Conservation (phyloP, 37 sponge, comb jelly and placozoan genomes). For the Chondrilla cf. caribensis region DNA sequence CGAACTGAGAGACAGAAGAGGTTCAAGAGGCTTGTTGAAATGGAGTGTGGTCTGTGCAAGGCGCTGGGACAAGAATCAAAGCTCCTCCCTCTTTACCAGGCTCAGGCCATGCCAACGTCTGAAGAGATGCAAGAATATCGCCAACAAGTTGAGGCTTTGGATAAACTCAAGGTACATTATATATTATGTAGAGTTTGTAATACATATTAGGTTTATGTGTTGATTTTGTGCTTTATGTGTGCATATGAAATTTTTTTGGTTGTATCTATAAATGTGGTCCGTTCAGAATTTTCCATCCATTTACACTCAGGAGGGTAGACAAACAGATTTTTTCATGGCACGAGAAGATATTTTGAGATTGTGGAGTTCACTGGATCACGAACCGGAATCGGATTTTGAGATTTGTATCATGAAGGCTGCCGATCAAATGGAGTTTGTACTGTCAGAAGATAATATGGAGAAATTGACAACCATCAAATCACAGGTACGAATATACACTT, state of each 20-base stretch:
- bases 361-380: conserved; percentile 61
- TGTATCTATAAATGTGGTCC: not conserved
- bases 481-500: conserved; percentile 23
- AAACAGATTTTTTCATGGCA: conserved; percentile 24
- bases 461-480: conserved; percentile 42
- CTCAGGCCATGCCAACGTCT: conserved; percentile 46
- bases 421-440: conserved; percentile 51
- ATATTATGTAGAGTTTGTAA: not conserved
- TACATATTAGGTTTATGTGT: not conserved
- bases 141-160: conserved; percentile 43
- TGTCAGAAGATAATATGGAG: conserved; percentile 68
- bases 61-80: conserved; percentile 30
- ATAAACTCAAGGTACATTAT: conserved; percentile 37
- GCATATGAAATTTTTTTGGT: too few species aligned
- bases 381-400: conserved; percentile 40
- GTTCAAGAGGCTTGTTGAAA: conserved; percentile 60
- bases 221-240: not conserved
- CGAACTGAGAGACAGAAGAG: conserved; percentile 53
- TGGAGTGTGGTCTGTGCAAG: conserved; percentile 56
- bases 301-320: conserved; percentile 35
- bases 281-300: not conserved
- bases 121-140: conserved; percentile 50
- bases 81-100: conserved; percentile 7
- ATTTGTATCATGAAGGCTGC: conserved; percentile 16
- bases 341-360: conserved; percentile 53